These are phyloP conservation scores for Amphiprion clarkii DNA, from an alignment of 2,797 vertebrate genomes.

Conservation along the genomic window DNA sequence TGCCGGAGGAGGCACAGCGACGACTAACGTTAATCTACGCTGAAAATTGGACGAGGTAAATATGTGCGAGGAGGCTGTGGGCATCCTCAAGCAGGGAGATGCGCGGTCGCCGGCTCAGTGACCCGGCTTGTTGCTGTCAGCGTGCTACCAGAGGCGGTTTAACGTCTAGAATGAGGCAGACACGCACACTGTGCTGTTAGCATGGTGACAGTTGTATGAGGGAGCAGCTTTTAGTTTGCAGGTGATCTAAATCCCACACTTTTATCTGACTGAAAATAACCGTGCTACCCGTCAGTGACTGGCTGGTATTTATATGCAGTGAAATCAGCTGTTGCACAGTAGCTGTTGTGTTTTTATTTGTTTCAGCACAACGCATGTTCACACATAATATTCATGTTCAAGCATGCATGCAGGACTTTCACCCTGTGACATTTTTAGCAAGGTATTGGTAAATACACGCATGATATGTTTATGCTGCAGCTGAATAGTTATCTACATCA, in stretches of 20 bases:
- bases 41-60: slow-evolving; percentile 67
- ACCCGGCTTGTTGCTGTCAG: slow-evolving; percentile 42
- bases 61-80: slow-evolving; percentile 46
- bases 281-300: not conserved
- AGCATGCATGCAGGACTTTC: slow-evolving; percentile 3
- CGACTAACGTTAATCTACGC: slow-evolving; percentile 68
- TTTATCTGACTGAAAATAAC: not conserved
- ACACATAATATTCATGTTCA: not conserved
- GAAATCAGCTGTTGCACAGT: slow-evolving; percentile 30
- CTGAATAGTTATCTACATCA: no score
- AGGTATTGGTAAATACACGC: not conserved
- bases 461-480: not conserved
- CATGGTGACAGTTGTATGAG: not conserved
- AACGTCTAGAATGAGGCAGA: slow-evolving; percentile 6
- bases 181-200: slow-evolving; percentile 21
- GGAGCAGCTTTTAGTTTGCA: not conserved
- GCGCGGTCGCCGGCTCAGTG: slow-evolving; percentile 23
- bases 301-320: not conserved
- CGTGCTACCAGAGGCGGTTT: slow-evolving; percentile 9
- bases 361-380: not conserved
- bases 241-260: not conserved
- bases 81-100: slow-evolving; percentile 40
- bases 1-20: slow-evolving; percentile 67
- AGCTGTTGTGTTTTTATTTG: not conserved
- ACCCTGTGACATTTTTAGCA: not conserved